These are phyloP conservation scores for Mesocricetus auratus DNA, from an alignment of 2,113 vertebrate species.

Conservation along the genomic window DNA sequence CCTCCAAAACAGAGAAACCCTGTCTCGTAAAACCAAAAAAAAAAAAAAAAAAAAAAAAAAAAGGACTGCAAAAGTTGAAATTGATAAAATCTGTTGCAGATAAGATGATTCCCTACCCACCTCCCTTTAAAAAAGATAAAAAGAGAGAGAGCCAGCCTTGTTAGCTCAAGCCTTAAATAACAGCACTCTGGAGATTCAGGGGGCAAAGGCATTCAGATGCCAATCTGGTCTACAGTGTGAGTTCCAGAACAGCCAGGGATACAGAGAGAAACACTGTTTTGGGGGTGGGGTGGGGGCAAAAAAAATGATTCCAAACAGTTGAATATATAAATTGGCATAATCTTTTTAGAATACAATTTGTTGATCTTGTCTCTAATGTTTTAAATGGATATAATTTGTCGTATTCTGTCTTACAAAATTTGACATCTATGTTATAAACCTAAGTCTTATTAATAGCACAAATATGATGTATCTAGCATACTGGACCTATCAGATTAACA, in stretches of 20 bases:
- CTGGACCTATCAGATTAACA: background rate
- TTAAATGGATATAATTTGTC: conserved; percentile 2
- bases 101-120: background rate
- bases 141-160: background rate
- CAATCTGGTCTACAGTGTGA: background rate
- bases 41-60: too few relatives aligned
- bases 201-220: background rate
- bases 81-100: background rate
- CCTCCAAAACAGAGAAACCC: too few relatives aligned
- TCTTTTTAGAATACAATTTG: conserved; percentile 4
- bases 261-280: too few relatives aligned
- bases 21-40: too few relatives aligned
- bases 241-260: too few relatives aligned
- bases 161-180: background rate
- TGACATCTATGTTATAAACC: background rate
- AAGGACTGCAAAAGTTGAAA: conserved; percentile 16
- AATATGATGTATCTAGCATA: conserved; percentile 16
- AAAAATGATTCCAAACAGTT: conserved; percentile 5
- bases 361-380: conserved; percentile 19
- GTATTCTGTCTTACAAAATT: background rate
- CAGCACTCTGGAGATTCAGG: background rate
- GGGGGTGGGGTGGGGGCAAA: background rate
- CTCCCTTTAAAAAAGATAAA: background rate
- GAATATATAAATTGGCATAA: background rate
- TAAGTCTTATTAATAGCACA: background rate